phyloP scores from a whole-genome alignment of 2,888 invertebrate genomes.

The Diadromus collaris region DNA sequence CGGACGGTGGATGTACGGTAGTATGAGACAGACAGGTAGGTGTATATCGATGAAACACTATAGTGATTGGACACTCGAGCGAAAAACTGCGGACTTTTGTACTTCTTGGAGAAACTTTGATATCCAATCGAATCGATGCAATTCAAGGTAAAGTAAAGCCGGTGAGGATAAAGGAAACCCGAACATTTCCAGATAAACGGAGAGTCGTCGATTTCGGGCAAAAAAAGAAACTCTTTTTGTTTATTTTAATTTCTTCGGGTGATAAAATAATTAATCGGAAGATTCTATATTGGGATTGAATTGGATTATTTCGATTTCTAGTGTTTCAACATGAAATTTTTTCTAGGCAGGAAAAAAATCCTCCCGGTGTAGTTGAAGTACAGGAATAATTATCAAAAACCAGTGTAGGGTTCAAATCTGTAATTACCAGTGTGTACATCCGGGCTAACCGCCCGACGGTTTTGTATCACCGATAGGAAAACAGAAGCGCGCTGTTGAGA shows the following conservation, averaged over 20 bases:
- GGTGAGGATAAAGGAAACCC: not conserved
- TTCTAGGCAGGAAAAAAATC: not conserved
- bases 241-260: too few relatives aligned
- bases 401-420: not conserved
- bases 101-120: not conserved
- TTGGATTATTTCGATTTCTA: too few relatives aligned
- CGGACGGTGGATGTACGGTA: constrained; percentile 18
- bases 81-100: constrained; percentile 2
- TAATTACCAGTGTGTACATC: constrained; percentile 1
- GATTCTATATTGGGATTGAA: too few relatives aligned
- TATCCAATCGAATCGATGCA: constrained; percentile 1
- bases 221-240: too few relatives aligned
- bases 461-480: constrained; percentile 5
- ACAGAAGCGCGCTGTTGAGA: not conserved
- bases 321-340: too few relatives aligned
- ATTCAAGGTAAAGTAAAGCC: not conserved
- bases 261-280: too few relatives aligned
- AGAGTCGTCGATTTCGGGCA: too few relatives aligned
- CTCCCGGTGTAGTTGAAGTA: not conserved
- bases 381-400: not conserved
- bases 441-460: not conserved
- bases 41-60: not conserved
- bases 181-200: not conserved
- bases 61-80: not conserved
- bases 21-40: constrained; percentile 1